Conservation (phyloP, 2,888 invertebrate species). For the Melangyna quadrimaculata region DNA sequence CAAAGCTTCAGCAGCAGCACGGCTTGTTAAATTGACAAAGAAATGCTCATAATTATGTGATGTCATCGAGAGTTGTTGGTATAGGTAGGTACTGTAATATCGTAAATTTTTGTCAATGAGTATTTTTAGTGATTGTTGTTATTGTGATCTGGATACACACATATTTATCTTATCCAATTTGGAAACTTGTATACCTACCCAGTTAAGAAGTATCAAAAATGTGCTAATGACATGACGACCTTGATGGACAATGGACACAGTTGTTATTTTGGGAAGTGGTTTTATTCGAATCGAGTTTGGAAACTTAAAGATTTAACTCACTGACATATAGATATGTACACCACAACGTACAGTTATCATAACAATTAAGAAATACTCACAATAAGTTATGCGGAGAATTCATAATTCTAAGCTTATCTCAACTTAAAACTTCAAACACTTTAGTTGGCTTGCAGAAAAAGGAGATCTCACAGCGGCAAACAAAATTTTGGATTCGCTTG, state of each 20-base stretch:
- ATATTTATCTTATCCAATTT: too few relatives aligned
- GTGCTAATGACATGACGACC: conserved; percentile 62
- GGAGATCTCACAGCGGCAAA: too few relatives aligned
- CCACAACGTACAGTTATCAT: too few relatives aligned
- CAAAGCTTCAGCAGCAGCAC: not conserved
- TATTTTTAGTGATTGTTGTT: conserved; percentile 2
- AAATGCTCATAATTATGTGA: conserved; percentile 27
- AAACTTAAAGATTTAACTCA: not conserved
- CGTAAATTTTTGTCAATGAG: conserved; percentile 40
- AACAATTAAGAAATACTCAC: too few relatives aligned
- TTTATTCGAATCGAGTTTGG: not conserved
- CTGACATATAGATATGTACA: too few relatives aligned
- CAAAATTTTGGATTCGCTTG: too few relatives aligned
- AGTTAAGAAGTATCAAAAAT: conserved; percentile 33
- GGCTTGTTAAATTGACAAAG: not conserved
- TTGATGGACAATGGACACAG: too few relatives aligned
- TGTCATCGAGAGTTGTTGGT: conserved; percentile 43
- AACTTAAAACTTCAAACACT: too few relatives aligned
- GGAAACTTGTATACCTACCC: conserved; percentile 58
- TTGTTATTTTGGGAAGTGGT: conserved; percentile 14
- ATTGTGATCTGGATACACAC: not conserved
- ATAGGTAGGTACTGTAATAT: conserved; percentile 17
- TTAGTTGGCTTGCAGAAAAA: too few relatives aligned
- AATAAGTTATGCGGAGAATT: too few relatives aligned
- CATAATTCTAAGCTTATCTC: too few relatives aligned